Percentiles rank a stretch among this genome's conserved stretches.
These are phyloP conservation scores for Amphiduros pacificus DNA, from an alignment of 2,888 invertebrate species.

Conservation along the genomic window DNA sequence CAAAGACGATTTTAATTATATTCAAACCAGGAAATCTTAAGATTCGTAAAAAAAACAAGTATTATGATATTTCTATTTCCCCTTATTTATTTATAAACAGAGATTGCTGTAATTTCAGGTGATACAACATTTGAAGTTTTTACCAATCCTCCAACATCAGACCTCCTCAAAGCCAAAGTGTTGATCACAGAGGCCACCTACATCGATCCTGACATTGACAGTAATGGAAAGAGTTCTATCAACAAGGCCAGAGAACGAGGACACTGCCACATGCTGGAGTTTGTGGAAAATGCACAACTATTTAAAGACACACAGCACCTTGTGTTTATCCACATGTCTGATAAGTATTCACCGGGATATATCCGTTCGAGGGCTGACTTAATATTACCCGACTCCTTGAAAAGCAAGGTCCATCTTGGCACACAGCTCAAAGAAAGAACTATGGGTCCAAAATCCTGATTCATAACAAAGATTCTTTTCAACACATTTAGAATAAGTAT, in stretches of 20 bases:
- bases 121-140: constrained; percentile 52
- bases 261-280: constrained; percentile 46
- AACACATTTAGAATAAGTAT: no score
- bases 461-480: no score
- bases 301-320: constrained; percentile 40
- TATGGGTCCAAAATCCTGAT: no score
- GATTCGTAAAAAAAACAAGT: no score
- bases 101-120: constrained; percentile 32
- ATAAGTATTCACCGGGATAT: constrained; percentile 41
- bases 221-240: constrained; percentile 14
- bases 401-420: constrained; percentile 2
- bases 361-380: constrained; percentile 20
- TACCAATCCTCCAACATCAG: constrained; percentile 34
- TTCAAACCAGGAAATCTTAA: no score
- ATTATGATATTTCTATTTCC: no score
- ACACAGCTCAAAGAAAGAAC: no score
- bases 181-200: constrained; percentile 53
- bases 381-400: background rate
- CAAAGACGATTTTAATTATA: no score
- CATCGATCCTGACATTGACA: constrained; percentile 35
- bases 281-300: constrained; percentile 39
- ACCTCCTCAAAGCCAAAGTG: constrained; percentile 44
- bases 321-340: constrained; percentile 48
- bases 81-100: background rate
- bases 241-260: constrained; percentile 41